These are phyloP conservation scores for Coregonus sp. DNA, from an alignment of 2,797 vertebrate species.

Conservation along the genomic window DNA sequence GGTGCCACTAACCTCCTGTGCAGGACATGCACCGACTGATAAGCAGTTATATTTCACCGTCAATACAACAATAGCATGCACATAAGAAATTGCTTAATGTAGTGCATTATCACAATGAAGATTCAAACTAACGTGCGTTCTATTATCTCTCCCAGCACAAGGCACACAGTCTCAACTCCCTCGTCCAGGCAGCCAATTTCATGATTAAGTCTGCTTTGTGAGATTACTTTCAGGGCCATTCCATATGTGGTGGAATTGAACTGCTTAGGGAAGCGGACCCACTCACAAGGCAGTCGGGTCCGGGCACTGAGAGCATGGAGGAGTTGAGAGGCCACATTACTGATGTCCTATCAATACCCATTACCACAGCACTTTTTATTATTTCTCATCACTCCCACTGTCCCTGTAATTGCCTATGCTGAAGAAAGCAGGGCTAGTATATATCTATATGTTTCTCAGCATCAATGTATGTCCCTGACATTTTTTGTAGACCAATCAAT, in stretches of 20 bases:
- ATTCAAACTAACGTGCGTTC: conserved; percentile 6
- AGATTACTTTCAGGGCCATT: conserved; percentile 58
- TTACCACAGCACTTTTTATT: conserved; percentile 71
- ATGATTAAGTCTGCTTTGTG: conserved; percentile 59
- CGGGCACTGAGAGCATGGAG: conserved; percentile 44
- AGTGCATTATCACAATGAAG: not conserved
- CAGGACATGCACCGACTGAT: not conserved
- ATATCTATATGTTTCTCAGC: conserved; percentile 6
- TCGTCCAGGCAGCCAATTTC: conserved; percentile 52
- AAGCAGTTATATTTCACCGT: not conserved
- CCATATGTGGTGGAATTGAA: conserved; percentile 59
- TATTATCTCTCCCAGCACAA: conserved; percentile 30
- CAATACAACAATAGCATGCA: not conserved
- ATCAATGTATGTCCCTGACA: not conserved
- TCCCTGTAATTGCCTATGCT: conserved; percentile 54
- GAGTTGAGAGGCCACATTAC: conserved; percentile 24
- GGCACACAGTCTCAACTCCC: conserved; percentile 28
- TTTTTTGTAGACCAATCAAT: not conserved
- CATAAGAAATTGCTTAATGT: not conserved
- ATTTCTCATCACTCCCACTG: conserved; percentile 57
- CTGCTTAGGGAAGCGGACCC: conserved; percentile 54
- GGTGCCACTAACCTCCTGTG: no score
- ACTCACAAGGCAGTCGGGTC: conserved; percentile 4
- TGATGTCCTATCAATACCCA: conserved; percentile 64
- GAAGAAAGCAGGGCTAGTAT: conserved; percentile 18